Base-by-base conservation (phyloP, 2,888 invertebrate genomes). In the Dermolepida albohirtum region DNA sequence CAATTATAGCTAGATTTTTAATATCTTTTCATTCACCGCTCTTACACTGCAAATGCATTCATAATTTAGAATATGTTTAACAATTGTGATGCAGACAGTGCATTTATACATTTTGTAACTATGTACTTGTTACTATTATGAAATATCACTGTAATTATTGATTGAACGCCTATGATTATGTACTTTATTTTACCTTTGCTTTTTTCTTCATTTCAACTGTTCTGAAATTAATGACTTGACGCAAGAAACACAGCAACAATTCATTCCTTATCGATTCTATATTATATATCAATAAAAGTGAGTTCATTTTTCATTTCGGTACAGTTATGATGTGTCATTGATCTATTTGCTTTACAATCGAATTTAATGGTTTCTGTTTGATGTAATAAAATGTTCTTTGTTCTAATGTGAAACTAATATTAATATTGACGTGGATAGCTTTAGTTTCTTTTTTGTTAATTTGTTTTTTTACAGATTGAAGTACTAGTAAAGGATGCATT, bases 61-160 rank as follows among this genome's bases (percentile, higher is more conserved):
- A 34, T 34, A 34, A 10, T 34, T 34, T 34, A 34, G 34, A 34
- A 34, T 34, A 34, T 34, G 34, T 34, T 34, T 34, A 34, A 34
- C 34, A 34, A 34, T 34, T 34, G 34, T 34, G 34, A 10, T 34
- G 34, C 34, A 34, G 34, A 10, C 10, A 34, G 5, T 34, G 34
- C 6, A 34, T 34, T 34, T 6, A 57, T 27, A 22, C 7, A 57
- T 29, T 44, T 17, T 5, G 29, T 6, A 16, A 14, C 47, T 49
- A 29, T 47, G 29, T 62, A 17, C 59, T 39, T 12, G 34, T 29
- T 17, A 62, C 34, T 62, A 16, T 52, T 44, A 41, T 64, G 64
- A 64, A 54, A 64, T 64, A 52, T 54, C 64, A 64, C 52, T 64
- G 29, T 54, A 64, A 54, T 64, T 64, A 64, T 50, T 64, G 64